Evolutionary conservation across 2,113 vertebrate species (phyloP), one percentile per base, ranked within the genome.

Genomic region (Neolamprologus devosi): DNA sequence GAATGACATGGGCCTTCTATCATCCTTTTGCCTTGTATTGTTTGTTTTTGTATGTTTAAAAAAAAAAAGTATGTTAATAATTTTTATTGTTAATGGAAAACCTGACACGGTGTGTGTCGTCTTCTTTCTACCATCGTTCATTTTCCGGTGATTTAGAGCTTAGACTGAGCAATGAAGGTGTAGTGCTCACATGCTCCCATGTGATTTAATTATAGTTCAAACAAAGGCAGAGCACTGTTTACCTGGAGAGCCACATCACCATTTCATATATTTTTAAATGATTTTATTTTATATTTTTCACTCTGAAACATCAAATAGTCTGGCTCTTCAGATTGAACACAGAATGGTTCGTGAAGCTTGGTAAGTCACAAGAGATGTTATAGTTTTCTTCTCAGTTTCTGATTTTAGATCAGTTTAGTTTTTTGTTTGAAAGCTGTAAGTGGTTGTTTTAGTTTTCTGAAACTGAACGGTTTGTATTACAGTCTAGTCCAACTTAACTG

Each of bases 41-140:
- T 91, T 93, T 90, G 84, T 90, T 94, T 94, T 94, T 93, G 89
- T 95, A 93, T 93, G 91, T 92, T 94, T 89, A 82, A 85, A 93
- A 91, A 14, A 91, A 14, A 94, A 91, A 85, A 91, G 85, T 95
- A 89, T 88, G 88, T 92, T 93, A 84, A 93, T 91, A 81, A 92
- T 95, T 95, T 95, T 89, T 92, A 94, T 93, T 85, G 91, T 93
- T 89, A 85, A 89, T 91, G 91, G 79, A 93, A 87, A 91, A 83
- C 5, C 60, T 49, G 35, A 80, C 33, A 14, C 13, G 1, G 55
- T 1, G 85, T 90, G 80, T 1, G 80, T 73, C 42, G 42, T 85
- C 82, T 88, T 89, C 13, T 82, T 80, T 80, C 12, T 8, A 4
- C 49, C 49, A 80, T 35, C 1, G 4, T 33, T 2, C 7, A 30